Evolutionary conservation across 2,888 invertebrate genomes (phyloP).

Genomic region (Andrena minutula): DNA sequence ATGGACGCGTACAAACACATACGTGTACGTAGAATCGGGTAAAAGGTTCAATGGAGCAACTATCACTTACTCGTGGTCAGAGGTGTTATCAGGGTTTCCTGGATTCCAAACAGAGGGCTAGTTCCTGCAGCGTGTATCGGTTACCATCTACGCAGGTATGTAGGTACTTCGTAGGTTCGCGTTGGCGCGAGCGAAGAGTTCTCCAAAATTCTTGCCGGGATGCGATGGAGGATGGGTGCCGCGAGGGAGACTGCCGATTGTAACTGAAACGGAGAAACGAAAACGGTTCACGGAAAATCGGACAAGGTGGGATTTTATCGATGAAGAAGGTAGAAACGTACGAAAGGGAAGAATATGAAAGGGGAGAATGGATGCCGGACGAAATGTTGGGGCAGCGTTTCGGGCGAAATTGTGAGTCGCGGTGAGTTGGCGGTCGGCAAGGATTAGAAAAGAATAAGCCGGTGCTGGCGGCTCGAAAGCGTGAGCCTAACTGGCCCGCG

Average conservation of each 20-base stretch:
- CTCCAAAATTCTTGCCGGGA: neutral
- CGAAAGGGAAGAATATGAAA: neutral
- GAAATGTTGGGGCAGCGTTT: neutral
- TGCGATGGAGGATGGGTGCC: neutral
- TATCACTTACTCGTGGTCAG: constrained; percentile 48
- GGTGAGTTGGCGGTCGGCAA: constrained; percentile 17
- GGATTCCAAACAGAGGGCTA: constrained; percentile 35
- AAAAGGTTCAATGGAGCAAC: neutral
- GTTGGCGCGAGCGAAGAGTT: neutral
- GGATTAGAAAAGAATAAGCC: constrained; percentile 49
- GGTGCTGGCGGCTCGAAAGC: constrained; percentile 82
- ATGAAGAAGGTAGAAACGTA: neutral
- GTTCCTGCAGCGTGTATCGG: constrained; percentile 15
- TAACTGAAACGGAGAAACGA: no score
- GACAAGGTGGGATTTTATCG: neutral
- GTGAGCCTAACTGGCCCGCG: constrained; percentile 82
- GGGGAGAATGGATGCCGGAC: neutral
- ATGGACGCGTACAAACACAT: no score
- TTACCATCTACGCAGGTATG: neutral
- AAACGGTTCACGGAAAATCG: no score
- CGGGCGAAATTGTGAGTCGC: neutral
- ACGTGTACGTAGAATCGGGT: neutral
- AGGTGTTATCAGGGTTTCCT: constrained; percentile 1
- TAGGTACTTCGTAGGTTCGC: neutral
- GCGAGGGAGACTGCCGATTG: neutral